phyloP scores from a whole-genome alignment of 1,140 invertebrate genomes.

The Meloidogyne hapla region DNA sequence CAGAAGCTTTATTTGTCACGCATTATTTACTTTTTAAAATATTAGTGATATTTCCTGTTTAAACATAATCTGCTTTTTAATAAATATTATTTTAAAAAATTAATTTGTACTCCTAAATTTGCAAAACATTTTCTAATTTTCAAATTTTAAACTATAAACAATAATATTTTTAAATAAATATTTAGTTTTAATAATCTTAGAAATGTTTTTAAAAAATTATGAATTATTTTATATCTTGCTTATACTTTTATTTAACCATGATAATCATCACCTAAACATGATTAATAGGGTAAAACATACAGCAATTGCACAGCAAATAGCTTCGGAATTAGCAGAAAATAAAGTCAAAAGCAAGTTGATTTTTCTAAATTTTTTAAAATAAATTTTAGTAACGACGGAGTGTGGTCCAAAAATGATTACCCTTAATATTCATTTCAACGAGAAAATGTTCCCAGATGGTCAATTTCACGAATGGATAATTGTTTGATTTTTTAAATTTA shows the following conservation, averaged over 20 bases:
- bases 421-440: constrained; percentile 45
- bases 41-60: too few relatives aligned
- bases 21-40: too few relatives aligned
- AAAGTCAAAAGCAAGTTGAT: constrained; percentile 17
- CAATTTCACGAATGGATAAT: constrained; percentile 49
- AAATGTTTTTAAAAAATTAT: neutral
- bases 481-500: neutral
- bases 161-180: too few relatives aligned
- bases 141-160: too few relatives aligned
- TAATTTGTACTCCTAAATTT: too few relatives aligned
- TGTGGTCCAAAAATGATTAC: constrained; percentile 44
- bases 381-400: constrained; percentile 46
- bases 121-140: too few relatives aligned
- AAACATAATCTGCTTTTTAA: too few relatives aligned
- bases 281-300: neutral
- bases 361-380: neutral
- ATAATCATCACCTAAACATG: neutral
- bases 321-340: neutral
- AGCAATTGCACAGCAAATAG: neutral
- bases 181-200: neutral
- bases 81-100: too few relatives aligned
- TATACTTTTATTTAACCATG: neutral
- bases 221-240: neutral
- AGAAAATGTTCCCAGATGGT: constrained; percentile 26
- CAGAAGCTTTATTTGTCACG: neutral